phyloP scores from a whole-genome alignment of 53 echinoderm and acorn worm genomes.

The Stichopus horrens region DNA sequence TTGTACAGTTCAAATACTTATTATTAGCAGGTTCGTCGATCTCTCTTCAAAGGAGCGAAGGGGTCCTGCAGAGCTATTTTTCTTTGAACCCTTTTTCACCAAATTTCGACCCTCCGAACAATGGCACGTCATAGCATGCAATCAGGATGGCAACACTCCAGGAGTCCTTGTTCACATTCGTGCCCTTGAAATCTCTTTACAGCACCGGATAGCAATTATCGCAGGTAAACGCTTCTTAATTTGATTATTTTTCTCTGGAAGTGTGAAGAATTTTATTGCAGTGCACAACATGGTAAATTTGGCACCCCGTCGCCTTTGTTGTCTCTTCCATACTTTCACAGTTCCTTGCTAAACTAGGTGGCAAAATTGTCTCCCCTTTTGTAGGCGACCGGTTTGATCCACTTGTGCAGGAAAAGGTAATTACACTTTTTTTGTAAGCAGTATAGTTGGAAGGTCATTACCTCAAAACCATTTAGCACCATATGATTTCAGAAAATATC shows the following conservation, averaged over 20 bases:
- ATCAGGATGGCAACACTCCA: neutral
- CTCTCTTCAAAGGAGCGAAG: neutral
- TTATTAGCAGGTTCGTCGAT: neutral
- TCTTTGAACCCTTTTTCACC: neutral
- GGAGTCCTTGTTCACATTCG: neutral
- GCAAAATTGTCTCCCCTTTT: too few relatives aligned
- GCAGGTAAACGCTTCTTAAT: slow-evolving; percentile 5
- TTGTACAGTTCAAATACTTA: neutral
- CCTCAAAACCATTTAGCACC: neutral
- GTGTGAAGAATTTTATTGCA: slow-evolving; percentile 21
- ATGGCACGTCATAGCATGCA: neutral
- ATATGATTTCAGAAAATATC: neutral
- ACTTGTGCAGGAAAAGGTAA: neutral
- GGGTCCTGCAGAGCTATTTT: neutral
- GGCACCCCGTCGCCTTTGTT: neutral
- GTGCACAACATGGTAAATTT: neutral
- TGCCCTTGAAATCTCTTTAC: slow-evolving; percentile 17
- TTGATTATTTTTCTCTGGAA: neutral
- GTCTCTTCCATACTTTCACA: neutral
- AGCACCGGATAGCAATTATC: slow-evolving; percentile 14
- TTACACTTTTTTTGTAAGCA: neutral
- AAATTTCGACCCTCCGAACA: too few relatives aligned
- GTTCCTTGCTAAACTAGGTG: neutral
- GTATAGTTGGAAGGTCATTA: neutral
- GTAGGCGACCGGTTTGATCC: too few relatives aligned